These are phyloP conservation scores for Plumapathes pennacea DNA, from an alignment of 92 coral and sea anemone genomes.

Conservation along the genomic window DNA sequence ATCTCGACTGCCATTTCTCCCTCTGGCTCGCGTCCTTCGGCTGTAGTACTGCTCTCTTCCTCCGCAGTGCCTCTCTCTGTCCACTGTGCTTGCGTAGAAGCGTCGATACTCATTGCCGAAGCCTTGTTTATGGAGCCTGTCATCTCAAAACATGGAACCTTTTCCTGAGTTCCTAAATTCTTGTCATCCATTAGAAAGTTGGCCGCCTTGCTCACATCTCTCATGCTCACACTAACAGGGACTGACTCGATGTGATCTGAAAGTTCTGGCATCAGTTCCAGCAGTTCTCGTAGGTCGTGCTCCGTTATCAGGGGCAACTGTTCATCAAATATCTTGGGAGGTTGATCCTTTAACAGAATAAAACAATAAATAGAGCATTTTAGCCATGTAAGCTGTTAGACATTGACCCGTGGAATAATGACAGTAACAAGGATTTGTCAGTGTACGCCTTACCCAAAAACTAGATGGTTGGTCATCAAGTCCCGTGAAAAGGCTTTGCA, in stretches of 20 bases:
- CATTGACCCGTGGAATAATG: no score
- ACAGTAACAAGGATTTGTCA: no score
- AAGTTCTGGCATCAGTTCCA: slow-evolving; percentile 64
- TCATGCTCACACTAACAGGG: slow-evolving; percentile 65
- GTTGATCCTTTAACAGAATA: slow-evolving; percentile 39
- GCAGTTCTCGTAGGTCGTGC: slow-evolving; percentile 67
- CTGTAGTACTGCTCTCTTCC: slow-evolving; percentile 11
- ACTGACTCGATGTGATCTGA: slow-evolving; percentile 45
- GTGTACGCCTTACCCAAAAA: slow-evolving; percentile 59
- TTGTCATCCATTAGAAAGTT: slow-evolving; percentile 35
- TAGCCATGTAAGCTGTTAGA: not conserved
- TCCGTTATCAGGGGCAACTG: slow-evolving; percentile 78
- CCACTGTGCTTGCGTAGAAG: slow-evolving; percentile 64
- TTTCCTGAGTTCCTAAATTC: slow-evolving; percentile 1
- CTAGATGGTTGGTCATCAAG: slow-evolving; percentile 81
- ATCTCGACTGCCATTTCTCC: slow-evolving; percentile 10
- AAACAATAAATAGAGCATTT: not conserved
- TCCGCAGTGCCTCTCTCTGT: no score
- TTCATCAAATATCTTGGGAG: slow-evolving; percentile 67
- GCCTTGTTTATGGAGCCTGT: slow-evolving; percentile 24
- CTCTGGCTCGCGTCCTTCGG: slow-evolving; percentile 10
- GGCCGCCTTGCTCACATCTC: slow-evolving; percentile 41
- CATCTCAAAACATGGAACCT: slow-evolving; percentile 5
- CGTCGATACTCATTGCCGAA: slow-evolving; percentile 66
- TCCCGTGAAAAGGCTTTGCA: slow-evolving; percentile 83